A percentile compares a stretch with the other conserved stretches of the same genome.
phyloP scores from a whole-genome alignment of 2,797 vertebrate species.

The Epinephelus awoara region DNA sequence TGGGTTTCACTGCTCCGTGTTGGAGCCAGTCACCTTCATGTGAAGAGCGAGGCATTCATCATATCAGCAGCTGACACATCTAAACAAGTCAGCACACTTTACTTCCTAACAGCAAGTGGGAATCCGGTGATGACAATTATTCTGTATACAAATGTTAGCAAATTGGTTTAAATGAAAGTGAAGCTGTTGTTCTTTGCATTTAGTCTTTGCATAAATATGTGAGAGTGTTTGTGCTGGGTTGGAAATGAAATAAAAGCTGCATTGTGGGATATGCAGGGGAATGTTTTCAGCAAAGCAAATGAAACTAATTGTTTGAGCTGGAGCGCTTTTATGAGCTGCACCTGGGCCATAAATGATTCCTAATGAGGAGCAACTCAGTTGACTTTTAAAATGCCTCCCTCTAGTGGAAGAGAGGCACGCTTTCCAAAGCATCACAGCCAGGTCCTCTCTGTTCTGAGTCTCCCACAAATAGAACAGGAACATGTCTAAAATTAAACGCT shows the following conservation, averaged over 20 bases:
- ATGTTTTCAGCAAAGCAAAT: constrained; percentile 58
- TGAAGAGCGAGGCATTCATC: constrained; percentile 53
- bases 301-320: constrained; percentile 60
- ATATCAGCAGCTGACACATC: constrained; percentile 47
- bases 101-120: not conserved
- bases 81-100: constrained; percentile 29
- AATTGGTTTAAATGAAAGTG: constrained; percentile 23
- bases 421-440: not conserved
- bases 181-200: constrained; percentile 22
- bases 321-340: constrained; percentile 64
- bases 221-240: constrained; percentile 8
- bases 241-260: constrained; percentile 45
- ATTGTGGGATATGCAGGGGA: constrained; percentile 41
- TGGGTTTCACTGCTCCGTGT: constrained; percentile 47
- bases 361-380: constrained; percentile 54
- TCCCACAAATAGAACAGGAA: not conserved
- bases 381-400: constrained; percentile 82
- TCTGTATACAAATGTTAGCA: not conserved
- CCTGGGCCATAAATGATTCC: constrained; percentile 67
- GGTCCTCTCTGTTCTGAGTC: not conserved
- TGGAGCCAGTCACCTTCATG: constrained; percentile 68
- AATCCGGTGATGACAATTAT: constrained; percentile 5
- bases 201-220: constrained; percentile 20
- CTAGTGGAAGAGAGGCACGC: constrained; percentile 73
- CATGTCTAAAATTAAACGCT: not conserved